phyloP scores from a whole-genome alignment of 2,797 vertebrate species.

The Eleutherodactylus coqui region DNA sequence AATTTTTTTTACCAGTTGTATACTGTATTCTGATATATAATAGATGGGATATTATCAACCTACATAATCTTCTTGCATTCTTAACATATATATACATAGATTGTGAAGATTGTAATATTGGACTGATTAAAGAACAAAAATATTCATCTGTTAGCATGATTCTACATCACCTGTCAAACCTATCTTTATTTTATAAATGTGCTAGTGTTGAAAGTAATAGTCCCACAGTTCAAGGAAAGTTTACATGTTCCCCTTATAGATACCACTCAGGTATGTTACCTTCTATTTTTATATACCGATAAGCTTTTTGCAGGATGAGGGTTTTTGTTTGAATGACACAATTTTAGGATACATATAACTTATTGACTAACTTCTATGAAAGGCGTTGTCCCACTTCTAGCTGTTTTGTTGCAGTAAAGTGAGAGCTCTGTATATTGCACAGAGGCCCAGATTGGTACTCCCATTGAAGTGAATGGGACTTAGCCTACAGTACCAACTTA shows the following conservation, averaged over 20 bases:
- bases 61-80: background rate
- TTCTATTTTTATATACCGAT: conserved; percentile 6
- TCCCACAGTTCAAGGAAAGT: conserved; percentile 53
- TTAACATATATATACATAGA: background rate
- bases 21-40: background rate
- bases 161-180: conserved; percentile 43
- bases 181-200: conserved; percentile 41
- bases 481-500: no score
- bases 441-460: no score
- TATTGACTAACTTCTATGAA: no score
- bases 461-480: no score
- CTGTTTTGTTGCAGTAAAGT: no score
- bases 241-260: conserved; percentile 25
- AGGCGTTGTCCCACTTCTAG: no score
- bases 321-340: no score
- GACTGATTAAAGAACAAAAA: background rate
- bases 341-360: no score
- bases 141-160: background rate
- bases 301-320: no score
- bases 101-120: conserved; percentile 2
- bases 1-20: no score
- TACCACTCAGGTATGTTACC: conserved; percentile 1
- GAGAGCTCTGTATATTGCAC: no score
- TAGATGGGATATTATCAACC: background rate
- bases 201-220: conserved; percentile 37